Conservation (phyloP, 2,113 vertebrate genomes). For the Copsychus sechellarum region DNA sequence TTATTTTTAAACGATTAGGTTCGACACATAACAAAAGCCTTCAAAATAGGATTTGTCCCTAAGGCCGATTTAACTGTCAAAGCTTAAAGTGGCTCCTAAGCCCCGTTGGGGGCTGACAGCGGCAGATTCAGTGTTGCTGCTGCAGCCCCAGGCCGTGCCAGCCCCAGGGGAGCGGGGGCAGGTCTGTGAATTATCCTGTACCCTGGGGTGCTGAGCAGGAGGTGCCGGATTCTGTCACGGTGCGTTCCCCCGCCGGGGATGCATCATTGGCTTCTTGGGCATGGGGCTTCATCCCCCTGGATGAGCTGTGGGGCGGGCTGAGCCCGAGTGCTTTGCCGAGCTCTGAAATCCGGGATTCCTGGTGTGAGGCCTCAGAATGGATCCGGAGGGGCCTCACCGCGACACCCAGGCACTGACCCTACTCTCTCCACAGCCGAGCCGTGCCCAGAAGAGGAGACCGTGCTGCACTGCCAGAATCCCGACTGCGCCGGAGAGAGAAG, state of each 20-base stretch:
- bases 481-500: conserved; percentile 81
- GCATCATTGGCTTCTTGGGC: not conserved
- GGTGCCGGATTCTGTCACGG: not conserved
- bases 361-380: not conserved
- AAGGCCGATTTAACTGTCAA: conserved; percentile 62
- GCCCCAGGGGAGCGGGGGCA: not conserved
- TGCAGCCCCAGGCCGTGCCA: not conserved
- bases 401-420: not conserved
- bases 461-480: conserved; percentile 83
- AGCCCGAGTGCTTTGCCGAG: not conserved
- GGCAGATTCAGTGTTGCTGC: not conserved
- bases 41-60: conserved; percentile 60
- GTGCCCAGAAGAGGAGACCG: conserved; percentile 79
- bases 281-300: not conserved
- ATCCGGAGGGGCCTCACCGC: not conserved
- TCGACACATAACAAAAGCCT: conserved; percentile 49
- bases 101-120: not conserved
- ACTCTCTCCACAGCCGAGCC: conserved; percentile 78
- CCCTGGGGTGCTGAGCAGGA: not conserved
- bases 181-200: not conserved
- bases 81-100: conserved; percentile 51
- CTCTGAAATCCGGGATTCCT: not conserved
- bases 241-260: not conserved
- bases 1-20: conserved; percentile 57
- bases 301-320: not conserved